Evolutionary conservation across 2,797 vertebrate species (phyloP).

Genomic region (Cirrhinus mrigala): DNA sequence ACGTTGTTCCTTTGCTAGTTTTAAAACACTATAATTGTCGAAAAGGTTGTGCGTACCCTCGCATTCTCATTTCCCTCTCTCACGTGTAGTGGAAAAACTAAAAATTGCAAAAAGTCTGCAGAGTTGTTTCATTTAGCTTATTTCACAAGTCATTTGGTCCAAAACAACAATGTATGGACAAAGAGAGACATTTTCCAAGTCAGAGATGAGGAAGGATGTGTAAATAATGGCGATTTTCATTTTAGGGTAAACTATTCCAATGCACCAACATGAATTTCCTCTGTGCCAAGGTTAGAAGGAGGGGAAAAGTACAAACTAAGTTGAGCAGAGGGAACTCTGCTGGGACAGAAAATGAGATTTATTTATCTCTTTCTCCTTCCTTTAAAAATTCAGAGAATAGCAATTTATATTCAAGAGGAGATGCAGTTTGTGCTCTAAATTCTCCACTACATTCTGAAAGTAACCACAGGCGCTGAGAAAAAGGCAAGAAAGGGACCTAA

Average conservation of each 20-base stretch:
- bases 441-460: slow-evolving; percentile 31
- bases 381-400: slow-evolving; percentile 40
- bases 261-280: not conserved
- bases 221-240: not conserved
- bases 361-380: slow-evolving; percentile 48
- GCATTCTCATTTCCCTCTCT: slow-evolving; percentile 72
- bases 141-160: not conserved
- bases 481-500: slow-evolving; percentile 42
- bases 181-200: not conserved
- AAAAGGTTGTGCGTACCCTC: slow-evolving; percentile 71
- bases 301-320: slow-evolving; percentile 13
- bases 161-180: not conserved
- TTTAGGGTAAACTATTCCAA: not conserved
- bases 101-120: not conserved
- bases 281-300: not conserved
- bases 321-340: slow-evolving; percentile 21
- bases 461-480: slow-evolving; percentile 41
- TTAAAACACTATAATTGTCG: slow-evolving; percentile 79
- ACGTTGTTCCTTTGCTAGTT: slow-evolving; percentile 79
- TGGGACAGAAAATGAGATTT: slow-evolving; percentile 43
- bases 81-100: slow-evolving; percentile 57
- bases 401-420: slow-evolving; percentile 53
- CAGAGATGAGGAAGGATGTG: not conserved
- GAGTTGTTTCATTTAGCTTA: not conserved
- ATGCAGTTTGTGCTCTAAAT: slow-evolving; percentile 51